Evolutionary conservation across 2,888 invertebrate genomes (phyloP).

Genomic region (Sylvicola fuscatus): DNA sequence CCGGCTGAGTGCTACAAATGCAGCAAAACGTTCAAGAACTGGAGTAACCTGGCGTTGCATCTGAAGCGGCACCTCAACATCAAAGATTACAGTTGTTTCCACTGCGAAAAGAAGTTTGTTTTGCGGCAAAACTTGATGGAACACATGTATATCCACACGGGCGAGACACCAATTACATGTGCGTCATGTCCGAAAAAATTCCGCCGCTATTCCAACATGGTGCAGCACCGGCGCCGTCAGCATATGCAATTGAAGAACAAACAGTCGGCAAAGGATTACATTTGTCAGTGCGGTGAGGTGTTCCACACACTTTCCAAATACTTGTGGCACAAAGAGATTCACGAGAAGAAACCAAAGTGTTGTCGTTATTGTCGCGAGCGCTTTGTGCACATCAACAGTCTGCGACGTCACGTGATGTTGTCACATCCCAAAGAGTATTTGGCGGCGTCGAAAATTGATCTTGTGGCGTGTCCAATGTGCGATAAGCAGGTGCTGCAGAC

Average conservation of each 20-base stretch:
- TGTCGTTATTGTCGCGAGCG: constrained; percentile 73
- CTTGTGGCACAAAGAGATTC: constrained; percentile 70
- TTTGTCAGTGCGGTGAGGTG: constrained; percentile 61
- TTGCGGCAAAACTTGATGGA: constrained; percentile 64
- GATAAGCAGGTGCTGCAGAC: constrained; percentile 56
- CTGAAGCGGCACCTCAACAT: constrained; percentile 62
- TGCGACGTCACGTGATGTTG: constrained; percentile 64
- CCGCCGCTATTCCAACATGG: constrained; percentile 63
- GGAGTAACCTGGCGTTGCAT: constrained; percentile 55
- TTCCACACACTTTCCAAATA: constrained; percentile 68
- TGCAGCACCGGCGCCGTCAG: constrained; percentile 61
- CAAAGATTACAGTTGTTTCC: constrained; percentile 46
- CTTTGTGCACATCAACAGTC: constrained; percentile 63
- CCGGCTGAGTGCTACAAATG: constrained; percentile 67
- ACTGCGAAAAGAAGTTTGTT: constrained; percentile 64
- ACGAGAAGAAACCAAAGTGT: constrained; percentile 61
- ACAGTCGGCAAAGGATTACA: constrained; percentile 39
- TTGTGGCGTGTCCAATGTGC: constrained; percentile 56
- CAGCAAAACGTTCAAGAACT: constrained; percentile 54
- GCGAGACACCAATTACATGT: constrained; percentile 61
- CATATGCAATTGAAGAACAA: constrained; percentile 53
- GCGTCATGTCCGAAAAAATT: constrained; percentile 61
- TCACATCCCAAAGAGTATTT: constrained; percentile 56
- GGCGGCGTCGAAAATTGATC: constrained; percentile 36
- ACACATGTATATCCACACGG: constrained; percentile 67